Evolutionary conservation across 2,113 vertebrate species (phyloP).

Genomic region (Prinia subflava): DNA sequence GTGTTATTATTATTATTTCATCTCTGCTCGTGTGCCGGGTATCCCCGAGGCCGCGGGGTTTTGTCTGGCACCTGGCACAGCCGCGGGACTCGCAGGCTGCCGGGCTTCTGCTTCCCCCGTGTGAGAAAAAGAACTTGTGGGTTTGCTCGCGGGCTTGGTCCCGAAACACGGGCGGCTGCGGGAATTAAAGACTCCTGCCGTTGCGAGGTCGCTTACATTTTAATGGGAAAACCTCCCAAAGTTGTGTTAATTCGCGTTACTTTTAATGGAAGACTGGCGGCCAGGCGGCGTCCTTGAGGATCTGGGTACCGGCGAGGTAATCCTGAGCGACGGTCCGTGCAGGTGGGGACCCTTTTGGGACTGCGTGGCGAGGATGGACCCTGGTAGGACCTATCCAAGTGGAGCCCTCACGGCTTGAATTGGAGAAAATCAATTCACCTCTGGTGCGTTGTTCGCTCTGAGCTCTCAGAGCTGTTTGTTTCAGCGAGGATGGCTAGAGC

Average conservation of each 20-base stretch:
- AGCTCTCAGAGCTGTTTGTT: not conserved
- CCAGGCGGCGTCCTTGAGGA: not conserved
- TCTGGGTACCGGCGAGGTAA: accelerated
- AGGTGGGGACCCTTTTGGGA: not conserved
- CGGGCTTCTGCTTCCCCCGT: not conserved
- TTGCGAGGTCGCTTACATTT: not conserved
- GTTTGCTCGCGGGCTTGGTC: not conserved
- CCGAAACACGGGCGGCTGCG: accelerated
- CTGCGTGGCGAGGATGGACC: not conserved
- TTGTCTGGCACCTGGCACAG: accelerated
- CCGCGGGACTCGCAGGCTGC: not conserved
- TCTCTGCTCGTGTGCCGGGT: too few relatives aligned
- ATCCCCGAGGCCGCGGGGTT: not conserved
- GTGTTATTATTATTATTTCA: accelerated
- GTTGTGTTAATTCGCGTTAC: not conserved
- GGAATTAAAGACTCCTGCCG: not conserved
- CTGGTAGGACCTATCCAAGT: accelerated
- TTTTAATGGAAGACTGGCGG: not conserved
- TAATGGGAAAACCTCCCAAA: accelerated
- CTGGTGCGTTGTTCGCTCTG: not conserved
- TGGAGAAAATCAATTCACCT: accelerated
- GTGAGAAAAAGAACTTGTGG: not conserved
- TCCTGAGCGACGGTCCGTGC: accelerated
- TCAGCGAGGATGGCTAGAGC: not conserved
- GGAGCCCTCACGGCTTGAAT: not conserved